phyloP scores from a whole-genome alignment of 2,113 vertebrate genomes.

The Odontophorus gujanensis region DNA sequence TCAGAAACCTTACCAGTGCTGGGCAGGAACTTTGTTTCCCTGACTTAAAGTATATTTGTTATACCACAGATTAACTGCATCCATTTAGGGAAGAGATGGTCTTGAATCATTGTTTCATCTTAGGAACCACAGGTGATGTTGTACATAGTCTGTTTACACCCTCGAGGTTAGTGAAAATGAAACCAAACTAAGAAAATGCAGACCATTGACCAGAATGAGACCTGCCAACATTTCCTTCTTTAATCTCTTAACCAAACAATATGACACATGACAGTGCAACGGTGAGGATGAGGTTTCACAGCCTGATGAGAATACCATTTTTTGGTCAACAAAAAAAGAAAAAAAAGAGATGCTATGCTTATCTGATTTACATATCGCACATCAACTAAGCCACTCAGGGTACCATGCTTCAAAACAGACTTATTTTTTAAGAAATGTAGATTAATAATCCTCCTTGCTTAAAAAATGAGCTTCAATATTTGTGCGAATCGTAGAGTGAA shows the following conservation, averaged over 20 bases:
- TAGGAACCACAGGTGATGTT: conserved; percentile 72
- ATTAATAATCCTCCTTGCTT: conserved; percentile 81
- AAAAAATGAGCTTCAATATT: conserved; percentile 85
- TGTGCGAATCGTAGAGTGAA: conserved; percentile 81
- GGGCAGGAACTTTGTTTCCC: conserved; percentile 31
- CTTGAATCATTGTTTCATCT: conserved; percentile 58
- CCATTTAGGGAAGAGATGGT: conserved; percentile 48
- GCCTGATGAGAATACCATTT: conserved; percentile 4
- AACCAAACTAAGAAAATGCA: conserved; percentile 57
- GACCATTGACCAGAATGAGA: conserved; percentile 58
- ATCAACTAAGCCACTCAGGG: conserved; percentile 53
- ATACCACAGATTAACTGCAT: conserved; percentile 63
- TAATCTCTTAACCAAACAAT: conserved; percentile 66
- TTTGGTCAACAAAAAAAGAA: conserved; percentile 9
- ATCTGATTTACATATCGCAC: conserved; percentile 54
- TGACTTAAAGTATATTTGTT: conserved; percentile 42
- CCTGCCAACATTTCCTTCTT: conserved; percentile 60
- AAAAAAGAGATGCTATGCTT: neutral
- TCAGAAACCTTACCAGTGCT: conserved; percentile 13
- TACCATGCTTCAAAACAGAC: conserved; percentile 49
- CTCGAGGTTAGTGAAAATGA: conserved; percentile 63
- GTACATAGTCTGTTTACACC: conserved; percentile 66
- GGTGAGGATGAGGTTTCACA: conserved; percentile 40
- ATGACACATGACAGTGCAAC: neutral
- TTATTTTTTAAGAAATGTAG: conserved; percentile 77